Conservation (phyloP, 2,797 vertebrate species). For the Hippocampus kuda region DNA sequence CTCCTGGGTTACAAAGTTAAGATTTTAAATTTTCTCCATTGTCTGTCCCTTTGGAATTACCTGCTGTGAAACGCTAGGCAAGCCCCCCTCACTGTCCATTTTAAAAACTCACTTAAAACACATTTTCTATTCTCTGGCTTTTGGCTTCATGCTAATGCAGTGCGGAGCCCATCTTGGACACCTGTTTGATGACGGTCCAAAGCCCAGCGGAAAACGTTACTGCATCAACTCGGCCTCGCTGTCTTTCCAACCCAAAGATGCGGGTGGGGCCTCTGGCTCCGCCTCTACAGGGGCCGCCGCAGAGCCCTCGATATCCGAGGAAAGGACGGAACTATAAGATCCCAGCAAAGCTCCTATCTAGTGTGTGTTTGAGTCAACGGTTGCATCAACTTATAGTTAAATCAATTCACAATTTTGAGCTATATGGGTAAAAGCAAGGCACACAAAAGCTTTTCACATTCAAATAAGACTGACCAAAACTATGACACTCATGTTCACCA, state of each 20-base stretch:
- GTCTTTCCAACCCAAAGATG: slow-evolving; percentile 68
- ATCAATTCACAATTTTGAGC: not conserved
- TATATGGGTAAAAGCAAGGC: not conserved
- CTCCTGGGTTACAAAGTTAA: too few species aligned
- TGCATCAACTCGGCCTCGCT: slow-evolving; percentile 93
- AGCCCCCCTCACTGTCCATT: too few species aligned
- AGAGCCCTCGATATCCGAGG: slow-evolving; percentile 41
- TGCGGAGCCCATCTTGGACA: slow-evolving; percentile 95
- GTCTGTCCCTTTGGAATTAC: too few species aligned
- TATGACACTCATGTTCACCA: not conserved
- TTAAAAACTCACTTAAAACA: too few species aligned
- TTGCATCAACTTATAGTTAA: not conserved
- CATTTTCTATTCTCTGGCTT: too few species aligned
- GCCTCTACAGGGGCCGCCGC: slow-evolving; percentile 18
- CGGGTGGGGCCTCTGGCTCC: slow-evolving; percentile 5
- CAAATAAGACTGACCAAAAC: not conserved
- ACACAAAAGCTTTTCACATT: not conserved
- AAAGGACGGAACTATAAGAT: slow-evolving; percentile 69
- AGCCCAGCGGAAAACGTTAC: slow-evolving; percentile 87
- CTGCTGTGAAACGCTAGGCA: too few species aligned
- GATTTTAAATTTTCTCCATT: too few species aligned
- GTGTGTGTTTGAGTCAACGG: slow-evolving; percentile 2
- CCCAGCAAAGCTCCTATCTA: too few species aligned
- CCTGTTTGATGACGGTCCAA: slow-evolving; percentile 91
- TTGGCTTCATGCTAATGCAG: slow-evolving; percentile 56